Base-by-base conservation (phyloP, 2,797 vertebrate genomes). In the Lagodon rhomboides region DNA sequence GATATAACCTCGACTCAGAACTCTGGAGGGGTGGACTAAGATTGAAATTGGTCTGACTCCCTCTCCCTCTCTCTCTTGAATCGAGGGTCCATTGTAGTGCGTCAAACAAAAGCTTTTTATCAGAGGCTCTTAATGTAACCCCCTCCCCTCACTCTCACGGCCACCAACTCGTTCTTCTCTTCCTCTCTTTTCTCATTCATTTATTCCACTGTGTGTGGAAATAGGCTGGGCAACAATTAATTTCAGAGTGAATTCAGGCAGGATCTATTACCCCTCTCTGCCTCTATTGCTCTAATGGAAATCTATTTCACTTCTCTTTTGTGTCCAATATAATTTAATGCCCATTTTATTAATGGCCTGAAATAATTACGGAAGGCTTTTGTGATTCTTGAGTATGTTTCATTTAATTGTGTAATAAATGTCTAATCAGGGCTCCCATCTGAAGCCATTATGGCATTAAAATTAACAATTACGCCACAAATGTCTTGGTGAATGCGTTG, bases 361-460 rank as follows among this genome's bases (percentile, higher is more conserved):
- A 99, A 99, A 99, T 99, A 99, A 99, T 99, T 99, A 99, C 95
- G 97, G 98, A 96, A 97, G 95, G 95, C 98, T 97, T 98, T 99
- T 99, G 98, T 99, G 97, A 98, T 98, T 98, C 97, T 99, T 97
- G 98, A 99, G 98, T 99, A 99, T 99, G 98, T 99, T 99, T 99
- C 98, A 98, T 99, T 99, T 99, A 99, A 99, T 99, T 99, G 98
- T 99, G 98, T 98, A 99, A 99, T 99, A 99, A 99, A 99, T 97
- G 98, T 98, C 98, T 99, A 99, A 99, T 99, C 98, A 97, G 96
- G 95, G 95, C 97, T 97, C 97, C 97, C 98, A 99, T 99, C 98
- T 99, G 97, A 98, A 98, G 97, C 98, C 98, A 99, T 99, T 99
- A 99, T 99, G 97, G 97, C 97, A 97, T 98, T 99, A 99, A 99